Evolutionary conservation across 2,888 invertebrate genomes (phyloP), one percentile per base, ranked within the genome.

Genomic region (Diarsia mendica): DNA sequence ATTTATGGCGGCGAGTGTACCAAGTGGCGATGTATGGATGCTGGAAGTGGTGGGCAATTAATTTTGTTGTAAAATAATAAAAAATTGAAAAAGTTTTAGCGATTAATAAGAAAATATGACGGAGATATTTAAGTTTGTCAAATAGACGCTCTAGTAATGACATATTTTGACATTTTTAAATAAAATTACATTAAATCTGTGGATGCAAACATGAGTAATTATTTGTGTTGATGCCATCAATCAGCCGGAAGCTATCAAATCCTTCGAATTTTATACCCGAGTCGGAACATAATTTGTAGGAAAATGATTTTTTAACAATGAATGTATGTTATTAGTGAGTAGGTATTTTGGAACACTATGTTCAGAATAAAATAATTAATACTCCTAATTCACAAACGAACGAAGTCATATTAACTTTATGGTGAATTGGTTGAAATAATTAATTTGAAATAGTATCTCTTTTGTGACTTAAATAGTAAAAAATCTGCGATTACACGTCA

Each of bases 1-100:
- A 96, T 96, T 96, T 96, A 96, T 95, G 94, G 91, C 92, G 83
- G 93, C 91, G 93, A 94, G 91, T 95, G 93, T 95, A 94, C 94
- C 89, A 84, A 85, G 76, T 83, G 75, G 67, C 71, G 89, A 89
- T 87, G 75, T 87, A 85, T 75, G 64, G 71, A 69, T 13, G 60
- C 83, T 88, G 86, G 90, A 90, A 86, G 83, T 68, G 87, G n/a
- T 75, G 65, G 49, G 67, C 71, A 79, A 86, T 81, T 83, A 83
- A 78, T 78, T 66, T 74, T 75, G 39, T 44, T 39, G n/a, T 28
- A 53, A 67, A 46, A 58, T 71, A 67, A 1, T 46, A 39, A 53
- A 65, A 65, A n/a, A 3, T 58, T 9, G 9, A 58, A 15, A 28
- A 28, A 15, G 23, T 28, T 10, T 33, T 33, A 33, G 9, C 10